Evolutionary conservation across 1,140 invertebrate species (phyloP), one percentile per base, ranked within the genome.

Genomic region (Drosophila chauvacae): DNA sequence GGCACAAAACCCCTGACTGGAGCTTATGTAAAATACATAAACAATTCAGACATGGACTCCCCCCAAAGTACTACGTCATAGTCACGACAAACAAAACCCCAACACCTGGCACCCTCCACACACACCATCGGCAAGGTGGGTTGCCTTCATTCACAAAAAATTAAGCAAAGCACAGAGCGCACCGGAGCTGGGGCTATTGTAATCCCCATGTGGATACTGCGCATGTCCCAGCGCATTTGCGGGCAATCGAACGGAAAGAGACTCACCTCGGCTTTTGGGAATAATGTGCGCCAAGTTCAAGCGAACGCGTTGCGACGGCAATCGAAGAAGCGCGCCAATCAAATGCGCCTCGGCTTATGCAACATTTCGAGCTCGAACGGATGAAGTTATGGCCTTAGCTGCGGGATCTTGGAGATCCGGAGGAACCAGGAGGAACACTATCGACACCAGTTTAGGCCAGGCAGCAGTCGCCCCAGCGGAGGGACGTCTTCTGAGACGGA

Each of bases 391-490:
- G 33, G 33, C 58, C 64, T 28, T 50, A 30, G 35, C 42, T 10
- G 26, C 10, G 33, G 33, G 20, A 55, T 55, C 51, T 68, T 53
- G 20, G 14, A 55, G 61, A 81, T 85, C 64, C 77, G 53, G 65
- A 50, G 53, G 65, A 50, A 64, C 60, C 39, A 37, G 41, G 16
- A 60, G 50, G 53, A 72, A 42, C 44, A 50, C 44, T 30, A 28
- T 58, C 53, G 30, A 50, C 33, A 45, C 28, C 37, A 16, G 51
- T 18, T 20, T 66, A 68, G 62, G 42, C 45, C 33, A 44, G 64
- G 77, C 97, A 98, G 94, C 97, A 97, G 94, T 98, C 97, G 92
- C 97, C 97, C 97, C 97, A 98, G 93, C 97, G 96, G 81, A 98
- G 95, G 93, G 96, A 97, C 93, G 97, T 98, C 95, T 97, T 98